Base-by-base conservation (phyloP, 2,888 invertebrate species). In the Drosophila mercatorum region DNA sequence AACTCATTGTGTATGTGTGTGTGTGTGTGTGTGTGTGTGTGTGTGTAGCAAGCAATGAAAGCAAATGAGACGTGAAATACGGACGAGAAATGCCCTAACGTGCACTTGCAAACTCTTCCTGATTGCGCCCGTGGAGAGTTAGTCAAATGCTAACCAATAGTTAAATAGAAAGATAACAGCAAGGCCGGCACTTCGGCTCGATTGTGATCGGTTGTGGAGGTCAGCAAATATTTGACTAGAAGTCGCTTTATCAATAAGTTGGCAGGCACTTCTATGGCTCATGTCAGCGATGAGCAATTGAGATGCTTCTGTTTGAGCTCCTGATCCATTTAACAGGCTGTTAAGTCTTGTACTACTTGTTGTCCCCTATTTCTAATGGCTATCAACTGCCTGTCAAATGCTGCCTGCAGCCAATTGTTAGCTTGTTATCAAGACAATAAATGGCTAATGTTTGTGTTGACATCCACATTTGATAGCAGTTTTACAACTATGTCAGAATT, bases 71-170 rank as follows among this genome's bases (percentile, higher is more conserved):
- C 36, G 34, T 36, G 1, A 36, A 36, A 51, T 22, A 38, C 52
- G 31, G 41, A 40, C 17, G 7, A 4, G 17, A 7, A 31, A 65
- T 72, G 36, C 65, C 5, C 72, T 72, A 28, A 14, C 6, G 41
- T 26, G 38, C 12, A 22, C 14, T 52, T 64, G 8, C 34, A 10
- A 64, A 26, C 28, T 44, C 43, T 57, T 57, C 56, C 56, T 43
- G 51, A 38, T 62, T 60, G 38, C 38, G 5, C 6, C 8, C 46
- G 38, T 55, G 26, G n/a, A 26, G 55, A 28, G 41, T 41, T 56
- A n/a, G 34, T 12, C 26, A 17, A 63, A 44, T 51, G 64, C 4
- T 58, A n/a, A n/a, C 41, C 40, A 22, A 44, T n/a, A 44, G 44
- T 44, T n/a, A 57, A 44, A 44, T 36, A 36, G n/a, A 11, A 14